Conservation (phyloP, 1,140 invertebrate species). For the Zaprionus nigranus region DNA sequence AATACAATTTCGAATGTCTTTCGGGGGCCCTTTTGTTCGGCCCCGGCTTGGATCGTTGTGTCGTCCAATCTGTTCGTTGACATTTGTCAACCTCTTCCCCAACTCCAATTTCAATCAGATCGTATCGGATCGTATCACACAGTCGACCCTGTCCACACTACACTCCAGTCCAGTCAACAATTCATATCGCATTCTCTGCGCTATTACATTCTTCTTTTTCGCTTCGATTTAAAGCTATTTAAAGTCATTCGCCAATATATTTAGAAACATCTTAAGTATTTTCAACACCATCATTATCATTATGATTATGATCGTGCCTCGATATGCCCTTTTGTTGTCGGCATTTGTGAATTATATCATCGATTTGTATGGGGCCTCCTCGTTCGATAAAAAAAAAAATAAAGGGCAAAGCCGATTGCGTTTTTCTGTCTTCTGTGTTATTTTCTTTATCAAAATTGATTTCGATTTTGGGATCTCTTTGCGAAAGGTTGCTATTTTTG, state of each 20-base stretch:
- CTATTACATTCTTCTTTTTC: slow-evolving; percentile 22
- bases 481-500: slow-evolving; percentile 29
- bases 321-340: slow-evolving; percentile 38
- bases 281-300: slow-evolving; percentile 15
- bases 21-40: slow-evolving; percentile 21
- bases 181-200: slow-evolving; percentile 37
- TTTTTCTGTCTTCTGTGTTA: slow-evolving; percentile 14
- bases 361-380: neutral
- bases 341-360: slow-evolving; percentile 31
- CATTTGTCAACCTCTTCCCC: slow-evolving; percentile 60
- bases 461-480: slow-evolving; percentile 18
- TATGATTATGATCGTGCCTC: slow-evolving; percentile 6
- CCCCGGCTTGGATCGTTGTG: slow-evolving; percentile 29
- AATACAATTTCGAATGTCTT: slow-evolving; percentile 73
- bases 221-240: slow-evolving; percentile 28
- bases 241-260: slow-evolving; percentile 43
- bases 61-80: slow-evolving; percentile 72
- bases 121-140: neutral
- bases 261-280: slow-evolving; percentile 49
- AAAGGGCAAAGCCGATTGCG: slow-evolving; percentile 41
- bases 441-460: slow-evolving; percentile 26
- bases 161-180: slow-evolving; percentile 7
- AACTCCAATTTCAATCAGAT: slow-evolving; percentile 16
- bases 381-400: neutral
- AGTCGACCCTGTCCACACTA: neutral